A percentile compares a stretch with the other conserved stretches of the same genome.
These are phyloP conservation scores for Hemichromis elongatus DNA, from an alignment of 2,113 vertebrate genomes.

Conservation along the genomic window DNA sequence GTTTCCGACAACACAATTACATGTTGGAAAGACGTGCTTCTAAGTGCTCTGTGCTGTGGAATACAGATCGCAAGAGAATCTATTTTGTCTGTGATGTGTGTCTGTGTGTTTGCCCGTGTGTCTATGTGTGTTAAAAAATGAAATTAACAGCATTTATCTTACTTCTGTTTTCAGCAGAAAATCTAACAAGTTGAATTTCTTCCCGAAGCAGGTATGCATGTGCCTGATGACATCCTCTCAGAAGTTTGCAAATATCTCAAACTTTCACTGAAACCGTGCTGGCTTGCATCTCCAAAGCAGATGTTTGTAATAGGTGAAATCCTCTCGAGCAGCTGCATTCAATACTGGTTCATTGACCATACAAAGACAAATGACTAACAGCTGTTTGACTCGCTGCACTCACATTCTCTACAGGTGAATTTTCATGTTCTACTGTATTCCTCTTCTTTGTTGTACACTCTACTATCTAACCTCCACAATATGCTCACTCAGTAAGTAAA, in stretches of 20 bases:
- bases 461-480: not conserved
- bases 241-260: not conserved
- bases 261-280: not conserved
- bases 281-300: constrained; percentile 43
- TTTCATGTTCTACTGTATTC: constrained; percentile 29
- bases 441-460: not conserved
- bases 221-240: not conserved
- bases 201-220: not conserved
- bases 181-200: not conserved
- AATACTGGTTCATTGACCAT: constrained; percentile 70
- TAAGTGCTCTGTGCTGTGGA: not conserved
- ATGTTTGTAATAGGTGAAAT: constrained; percentile 72
- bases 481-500: not conserved
- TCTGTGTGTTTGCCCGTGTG: not conserved
- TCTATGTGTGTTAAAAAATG: not conserved
- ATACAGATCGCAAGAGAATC: not conserved
- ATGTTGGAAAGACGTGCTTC: constrained; percentile 1
- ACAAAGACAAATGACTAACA: constrained; percentile 84
- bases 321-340: constrained; percentile 72
- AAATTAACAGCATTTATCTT: not conserved
- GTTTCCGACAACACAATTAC: constrained; percentile 49
- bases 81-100: not conserved
- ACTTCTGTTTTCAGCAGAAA: not conserved
- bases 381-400: constrained; percentile 77
- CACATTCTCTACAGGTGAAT: constrained; percentile 57